Evolutionary conservation across 2,113 vertebrate species (phyloP), one percentile per base, ranked within the genome.

Genomic region (Peromyscus leucopus): DNA sequence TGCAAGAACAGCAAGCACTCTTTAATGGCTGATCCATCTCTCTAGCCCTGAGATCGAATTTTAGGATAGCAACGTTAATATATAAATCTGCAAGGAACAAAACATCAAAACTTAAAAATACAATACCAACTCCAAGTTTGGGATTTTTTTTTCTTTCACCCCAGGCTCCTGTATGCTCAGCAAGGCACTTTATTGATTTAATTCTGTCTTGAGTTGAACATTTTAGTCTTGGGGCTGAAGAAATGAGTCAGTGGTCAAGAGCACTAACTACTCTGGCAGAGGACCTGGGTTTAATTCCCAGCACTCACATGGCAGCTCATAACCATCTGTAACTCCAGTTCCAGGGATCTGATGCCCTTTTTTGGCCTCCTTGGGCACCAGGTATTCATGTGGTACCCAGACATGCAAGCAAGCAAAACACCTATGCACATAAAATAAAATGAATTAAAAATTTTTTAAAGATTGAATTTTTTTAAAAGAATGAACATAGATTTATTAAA

Each of bases 171-270:
- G 0, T 6, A 3, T 0, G 57, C 67, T 51, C 61, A 57, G 15
- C 63, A 92, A 65, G 51, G 4, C 74, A 55, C 6, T 69, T 86
- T 22, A 82, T n/a, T 69, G 31, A n/a, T 88, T 48, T 78, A 13
- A 85, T 95, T 96, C 59, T 80, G 48, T 51, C 42, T 82, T 89
- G 36, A 86, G 76, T 93, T 79, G 61, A 65, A 93, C 71, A 57
- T 80, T 85, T 93, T 59, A 26, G 67, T n/a, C 36, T 39, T 59
- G 55, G 36, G 21, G 21, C 80, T 39, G 78, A n/a, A 82, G 33
- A 82, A n/a, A n/a, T 24, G 79, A 36, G 55, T 82, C 80, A 39
- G 36, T 3, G 21, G 36, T 83, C 39, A 39, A 57, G 55, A 83
- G 11, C 80, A 59, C 80, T 39, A 36, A 22, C 55, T 26, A 33